phyloP scores from a whole-genome alignment of 2,888 invertebrate genomes.

The Acleris cristana region DNA sequence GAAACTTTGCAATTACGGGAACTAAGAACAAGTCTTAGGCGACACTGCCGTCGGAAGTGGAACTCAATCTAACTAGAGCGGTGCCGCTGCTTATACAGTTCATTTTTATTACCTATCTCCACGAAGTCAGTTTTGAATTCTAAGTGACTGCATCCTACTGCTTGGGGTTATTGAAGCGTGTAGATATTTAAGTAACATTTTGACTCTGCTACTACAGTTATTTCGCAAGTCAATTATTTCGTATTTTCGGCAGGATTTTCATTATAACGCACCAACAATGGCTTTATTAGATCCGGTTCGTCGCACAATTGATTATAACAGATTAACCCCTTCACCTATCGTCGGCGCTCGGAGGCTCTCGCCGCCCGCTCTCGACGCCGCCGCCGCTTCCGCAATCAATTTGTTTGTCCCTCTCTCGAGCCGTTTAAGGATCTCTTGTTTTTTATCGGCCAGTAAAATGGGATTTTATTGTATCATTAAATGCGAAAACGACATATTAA shows the following conservation, averaged over 20 bases:
- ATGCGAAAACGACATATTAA: conserved; percentile 16
- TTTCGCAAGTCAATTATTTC: background rate
- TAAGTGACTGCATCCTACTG: no score
- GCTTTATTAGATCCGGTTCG: conserved; percentile 14
- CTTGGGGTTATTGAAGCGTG: no score
- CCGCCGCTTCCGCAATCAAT: conserved; percentile 19
- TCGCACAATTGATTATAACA: conserved; percentile 15
- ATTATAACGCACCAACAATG: conserved; percentile 3
- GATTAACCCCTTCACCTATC: conserved; percentile 13
- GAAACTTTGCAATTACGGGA: no score
- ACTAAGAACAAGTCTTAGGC: no score
- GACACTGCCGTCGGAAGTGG: no score
- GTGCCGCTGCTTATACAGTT: no score
- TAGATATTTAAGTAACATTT: no score
- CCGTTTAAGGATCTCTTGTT: conserved; percentile 20
- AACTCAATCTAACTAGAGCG: no score
- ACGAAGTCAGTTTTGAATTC: no score
- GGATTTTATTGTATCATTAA: conserved; percentile 26
- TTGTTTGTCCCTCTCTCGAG: conserved; percentile 22
- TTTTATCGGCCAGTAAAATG: conserved; percentile 24
- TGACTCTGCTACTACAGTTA: background rate
- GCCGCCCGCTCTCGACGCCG: background rate
- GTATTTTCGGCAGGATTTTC: conserved; percentile 7
- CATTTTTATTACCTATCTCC: no score
- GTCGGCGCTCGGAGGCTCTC: background rate